Conservation (phyloP, 2,113 vertebrate genomes). For the Clupea harengus region DNA sequence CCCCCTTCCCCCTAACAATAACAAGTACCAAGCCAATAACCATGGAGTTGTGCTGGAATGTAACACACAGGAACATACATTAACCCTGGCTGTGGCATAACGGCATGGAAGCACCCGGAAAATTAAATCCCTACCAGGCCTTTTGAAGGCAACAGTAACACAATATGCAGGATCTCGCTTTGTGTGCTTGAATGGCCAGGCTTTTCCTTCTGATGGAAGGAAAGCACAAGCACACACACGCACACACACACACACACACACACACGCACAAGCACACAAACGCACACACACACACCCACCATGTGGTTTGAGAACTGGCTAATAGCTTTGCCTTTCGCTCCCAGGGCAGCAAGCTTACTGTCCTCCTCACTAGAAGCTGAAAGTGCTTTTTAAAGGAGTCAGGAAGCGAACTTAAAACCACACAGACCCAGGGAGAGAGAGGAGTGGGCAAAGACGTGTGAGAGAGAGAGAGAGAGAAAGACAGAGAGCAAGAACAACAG, state of each 20-base stretch:
- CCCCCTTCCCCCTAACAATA: neutral
- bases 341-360: neutral
- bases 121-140: conserved; percentile 12
- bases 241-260: neutral
- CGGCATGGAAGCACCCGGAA: conserved; percentile 1
- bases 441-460: neutral
- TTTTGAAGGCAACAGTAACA: conserved; percentile 8
- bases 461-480: neutral
- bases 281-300: conserved; percentile 12
- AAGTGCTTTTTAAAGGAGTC: conserved; percentile 22
- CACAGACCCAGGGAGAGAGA: neutral
- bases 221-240: conserved; percentile 14
- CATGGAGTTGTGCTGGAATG: conserved; percentile 53
- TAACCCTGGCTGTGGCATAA: conserved; percentile 18
- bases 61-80: conserved; percentile 53
- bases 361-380: neutral
- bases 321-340: conserved; percentile 7
- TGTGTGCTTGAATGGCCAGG: conserved; percentile 9
- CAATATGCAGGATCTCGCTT: conserved; percentile 8
- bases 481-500: neutral
- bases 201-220: neutral
- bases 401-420: neutral
- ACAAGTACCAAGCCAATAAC: conserved; percentile 1
- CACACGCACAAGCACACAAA: conserved; percentile 16
- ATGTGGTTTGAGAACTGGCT: neutral